Base-by-base conservation (phyloP, 2,797 vertebrate genomes). In the Sebastes nivosus region DNA sequence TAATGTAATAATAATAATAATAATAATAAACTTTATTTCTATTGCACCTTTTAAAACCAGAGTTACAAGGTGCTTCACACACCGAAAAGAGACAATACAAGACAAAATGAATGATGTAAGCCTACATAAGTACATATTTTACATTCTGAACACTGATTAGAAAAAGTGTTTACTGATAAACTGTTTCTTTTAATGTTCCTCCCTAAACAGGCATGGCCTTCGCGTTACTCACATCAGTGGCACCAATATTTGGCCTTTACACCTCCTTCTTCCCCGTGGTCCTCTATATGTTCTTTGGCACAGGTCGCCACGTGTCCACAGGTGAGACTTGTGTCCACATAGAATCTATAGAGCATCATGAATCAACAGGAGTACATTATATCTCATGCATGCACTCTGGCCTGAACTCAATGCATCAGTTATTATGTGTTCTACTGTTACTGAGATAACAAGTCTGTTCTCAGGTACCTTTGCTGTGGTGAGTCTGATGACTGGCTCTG, bases 191-290 rank as follows among this genome's bases (percentile, higher is more conserved):
- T 2, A 71, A 66, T 79, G 20, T 78, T 16, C 27, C 8, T 64
- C 68, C 14, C 78, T 64, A 14, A 27, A 80, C 88, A 98, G 97
- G 97, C 34, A 98, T 98, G 97, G 97, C 97, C 34, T 98, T 98
- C 84, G 97, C 97, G 27, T 92, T 98, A 52, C 95, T 98, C 87
- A 97, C 97, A 27, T 97, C 97, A 0, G 97, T 98, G 82, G 97
- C 97, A 22, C 97, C 97, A 0, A 96, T 98, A 84, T 97, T 97
- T 30, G 97, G 97, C 66, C 97, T 98, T 14, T 98, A 98, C 94
- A 98, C 97, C 3, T 98, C 97, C 22, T 98, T 98, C 92, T 98
- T 98, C 83, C 97, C 97, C 0, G 96, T 97, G 82, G 88, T 98
- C 75, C 92, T 98, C 25, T 98, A 98, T 83, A 96, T 97, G 95